Base-by-base conservation (phyloP, 2,888 invertebrate species). In the Torymus auratus region DNA sequence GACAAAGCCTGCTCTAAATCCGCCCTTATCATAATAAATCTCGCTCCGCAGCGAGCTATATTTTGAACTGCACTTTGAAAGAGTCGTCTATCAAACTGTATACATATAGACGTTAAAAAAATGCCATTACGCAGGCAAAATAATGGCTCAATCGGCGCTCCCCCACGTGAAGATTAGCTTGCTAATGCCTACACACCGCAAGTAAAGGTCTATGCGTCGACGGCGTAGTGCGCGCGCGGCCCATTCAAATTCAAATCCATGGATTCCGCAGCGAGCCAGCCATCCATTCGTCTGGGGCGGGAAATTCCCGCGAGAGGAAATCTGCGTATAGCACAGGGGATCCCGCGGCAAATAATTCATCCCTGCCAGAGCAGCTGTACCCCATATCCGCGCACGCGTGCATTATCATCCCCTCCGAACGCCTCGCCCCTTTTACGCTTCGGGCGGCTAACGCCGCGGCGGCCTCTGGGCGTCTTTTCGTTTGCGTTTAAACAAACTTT, bases 251-350 rank as follows among this genome's bases (percentile, higher is more conserved):
- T 75, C 67, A 75, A 67, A 67, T 74, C 28, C 72, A 53, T 15
- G 20, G 52, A 56, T 28, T 55, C 73, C 28, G 73, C 64, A 20
- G 23, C 12, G 14, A 14, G 14, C 17, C 17, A 15, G 55, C 41
- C 41, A 41, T 41, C 41, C 41, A 41, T 41, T 41, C 41, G 55
- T 0, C 55, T 7, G 28, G 10, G 50, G 15, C 56, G 17, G 20
- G 56, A 23, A 70, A 70, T 55, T 77, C 69, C 77, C 77, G 64
- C 64, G 70, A 58, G 77, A 70, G 69, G 64, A 71, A 70, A 70
- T 65, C 70, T 69, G 69, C 58, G 56, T 20, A 17, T 12, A 41
- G 41, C 41, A 28, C 65, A 14, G 65, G 70, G 69, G 61, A 20
- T 15, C 17, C 58, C 56, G 56, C 10, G 20, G 28, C 64, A 64